Evolutionary conservation across 2,888 invertebrate species (phyloP), one percentile per base, ranked within the genome.

Genomic region (Pyrrhosoma nymphula): DNA sequence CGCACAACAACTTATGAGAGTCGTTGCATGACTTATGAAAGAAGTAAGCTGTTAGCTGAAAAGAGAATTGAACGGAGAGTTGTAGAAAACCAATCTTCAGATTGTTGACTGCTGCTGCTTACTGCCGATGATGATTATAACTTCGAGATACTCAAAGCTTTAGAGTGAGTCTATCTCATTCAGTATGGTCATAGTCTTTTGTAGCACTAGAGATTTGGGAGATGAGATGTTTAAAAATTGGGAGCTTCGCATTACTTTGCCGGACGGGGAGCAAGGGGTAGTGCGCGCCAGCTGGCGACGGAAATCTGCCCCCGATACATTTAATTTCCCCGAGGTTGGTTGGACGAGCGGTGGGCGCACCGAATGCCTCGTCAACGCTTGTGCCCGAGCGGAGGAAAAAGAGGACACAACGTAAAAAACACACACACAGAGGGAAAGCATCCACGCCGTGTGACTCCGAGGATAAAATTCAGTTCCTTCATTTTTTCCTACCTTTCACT

Each of bases 251-350:
- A 82, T 35, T 4, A 35, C 82, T 82, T 35, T 82, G 12, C 35
- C 35, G 82, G 35, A 82, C 35, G 82, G 75, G n/a, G 75, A 82
- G 12, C 10, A 23, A n/a, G 35, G 1, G 82, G 35, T 35, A 30
- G 12, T 20, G 69, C 82, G 82, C 30, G 82, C 82, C 82, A 82
- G 30, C 82, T 35, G 82, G 82, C 30, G 30, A 35, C 82, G 35
- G 82, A 30, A 30, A 82, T 35, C 30, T 82, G 82, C 82, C 82
- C 82, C 35, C 82, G 69, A 82, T 82, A 82, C 82, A 82, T 82
- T 35, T 82, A 30, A 82, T 82, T 82, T 82, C 35, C 82, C 82
- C 30, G 14, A n/a, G 16, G 26, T 82, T 35, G n/a, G 12, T 18
- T 82, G 82, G 35, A 82, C 82, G 30, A 35, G 82, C 82, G 14